Evolutionary conservation across 2,113 vertebrate genomes (phyloP).

Genomic region (Arothron firmamentum): DNA sequence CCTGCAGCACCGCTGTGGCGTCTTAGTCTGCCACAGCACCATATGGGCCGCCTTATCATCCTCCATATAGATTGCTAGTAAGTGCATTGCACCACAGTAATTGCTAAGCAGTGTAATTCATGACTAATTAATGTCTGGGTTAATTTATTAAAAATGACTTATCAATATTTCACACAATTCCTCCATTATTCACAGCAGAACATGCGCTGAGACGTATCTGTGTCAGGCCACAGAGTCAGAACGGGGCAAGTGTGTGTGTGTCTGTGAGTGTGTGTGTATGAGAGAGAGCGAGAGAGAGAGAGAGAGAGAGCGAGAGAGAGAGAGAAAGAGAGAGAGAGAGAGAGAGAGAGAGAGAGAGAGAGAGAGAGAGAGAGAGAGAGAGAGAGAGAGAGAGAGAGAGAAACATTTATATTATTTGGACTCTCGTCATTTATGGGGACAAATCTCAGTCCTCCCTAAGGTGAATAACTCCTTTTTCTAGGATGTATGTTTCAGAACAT

Average conservation of each 20-base stretch:
- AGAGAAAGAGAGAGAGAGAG: not conserved
- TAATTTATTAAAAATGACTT: conserved; percentile 72
- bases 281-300: not conserved
- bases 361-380: not conserved
- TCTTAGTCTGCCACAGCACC: conserved; percentile 17
- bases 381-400: not conserved
- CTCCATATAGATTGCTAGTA: conserved; percentile 53
- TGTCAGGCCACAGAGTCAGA: conserved; percentile 57
- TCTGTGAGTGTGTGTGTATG: conserved; percentile 23
- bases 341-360: not conserved
- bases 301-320: not conserved
- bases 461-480: too few species aligned
- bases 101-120: conserved; percentile 66
- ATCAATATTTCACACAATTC: conserved; percentile 70
- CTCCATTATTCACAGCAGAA: conserved; percentile 66
- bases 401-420: not conserved
- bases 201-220: conserved; percentile 67
- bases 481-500: too few species aligned
- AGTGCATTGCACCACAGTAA: conserved; percentile 54
- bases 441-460: too few species aligned
- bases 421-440: not conserved
- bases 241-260: conserved; percentile 21
- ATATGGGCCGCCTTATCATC: conserved; percentile 43
- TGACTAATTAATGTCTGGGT: conserved; percentile 68
- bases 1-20: conserved; percentile 12